These are phyloP conservation scores for Dasysyrphus albostriatus DNA, from an alignment of 2,888 invertebrate species.

Conservation along the genomic window DNA sequence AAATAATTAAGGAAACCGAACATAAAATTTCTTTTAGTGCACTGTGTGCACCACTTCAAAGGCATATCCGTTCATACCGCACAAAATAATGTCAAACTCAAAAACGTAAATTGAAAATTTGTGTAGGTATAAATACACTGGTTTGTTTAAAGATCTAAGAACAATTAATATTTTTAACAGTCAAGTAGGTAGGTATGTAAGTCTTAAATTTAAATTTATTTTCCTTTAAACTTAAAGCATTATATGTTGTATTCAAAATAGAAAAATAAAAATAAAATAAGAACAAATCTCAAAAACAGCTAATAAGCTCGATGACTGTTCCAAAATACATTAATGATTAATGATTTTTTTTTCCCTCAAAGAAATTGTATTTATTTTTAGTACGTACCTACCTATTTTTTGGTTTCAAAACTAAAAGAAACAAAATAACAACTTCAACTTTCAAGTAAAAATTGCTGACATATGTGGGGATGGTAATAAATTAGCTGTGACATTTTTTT, in stretches of 20 bases:
- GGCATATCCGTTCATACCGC: neutral
- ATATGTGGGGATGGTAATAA: conserved; percentile 35
- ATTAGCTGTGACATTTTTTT: conserved; percentile 53
- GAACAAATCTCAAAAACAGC: conserved; percentile 36
- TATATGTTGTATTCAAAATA: neutral
- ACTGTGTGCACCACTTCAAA: neutral
- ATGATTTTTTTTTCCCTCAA: conserved; percentile 34
- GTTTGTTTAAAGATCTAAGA: neutral
- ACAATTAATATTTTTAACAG: conserved; percentile 1
- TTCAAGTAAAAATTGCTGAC: conserved; percentile 15
- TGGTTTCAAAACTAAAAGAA: neutral
- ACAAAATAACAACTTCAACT: conserved; percentile 4
- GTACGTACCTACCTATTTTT: neutral
- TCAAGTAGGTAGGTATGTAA: too few relatives aligned
- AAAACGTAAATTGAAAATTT: neutral
- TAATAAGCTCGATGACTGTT: conserved; percentile 63
- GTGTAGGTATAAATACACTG: neutral
- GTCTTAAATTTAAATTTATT: neutral
- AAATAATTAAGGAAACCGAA: neutral
- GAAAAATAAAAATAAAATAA: conserved; percentile 24
- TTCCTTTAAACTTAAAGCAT: neutral
- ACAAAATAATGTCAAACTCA: neutral
- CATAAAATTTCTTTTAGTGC: neutral
- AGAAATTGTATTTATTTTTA: conserved; percentile 54
- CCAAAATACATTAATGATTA: conserved; percentile 59